Conservation (phyloP, 2,888 invertebrate genomes). For the Leucophenga maculata region DNA sequence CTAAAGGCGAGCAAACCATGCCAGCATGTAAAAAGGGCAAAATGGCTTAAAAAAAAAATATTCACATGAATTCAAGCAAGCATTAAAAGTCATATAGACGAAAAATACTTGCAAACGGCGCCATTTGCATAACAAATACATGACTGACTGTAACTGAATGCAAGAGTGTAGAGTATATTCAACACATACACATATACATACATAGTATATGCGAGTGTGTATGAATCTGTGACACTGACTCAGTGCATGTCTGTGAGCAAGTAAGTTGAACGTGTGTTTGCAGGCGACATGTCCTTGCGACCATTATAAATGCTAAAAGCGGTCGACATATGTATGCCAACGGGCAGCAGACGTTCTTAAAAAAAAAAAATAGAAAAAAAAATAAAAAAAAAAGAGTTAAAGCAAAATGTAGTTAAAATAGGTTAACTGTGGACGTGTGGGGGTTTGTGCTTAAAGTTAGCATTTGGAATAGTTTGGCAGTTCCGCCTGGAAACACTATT, state of each 20-base stretch:
- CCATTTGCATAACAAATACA: constrained; percentile 64
- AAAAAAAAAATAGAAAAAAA: background rate
- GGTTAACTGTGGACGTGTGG: too few relatives aligned
- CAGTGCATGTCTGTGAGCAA: background rate
- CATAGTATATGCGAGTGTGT: background rate
- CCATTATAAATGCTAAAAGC: constrained; percentile 60
- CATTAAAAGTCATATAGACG: constrained; percentile 23
- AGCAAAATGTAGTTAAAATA: background rate
- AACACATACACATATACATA: background rate
- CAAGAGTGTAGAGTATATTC: too few relatives aligned
- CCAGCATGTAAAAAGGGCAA: constrained; percentile 15
- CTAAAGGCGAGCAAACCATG: background rate
- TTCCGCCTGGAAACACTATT: too few relatives aligned
- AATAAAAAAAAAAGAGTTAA: constrained; percentile 1
- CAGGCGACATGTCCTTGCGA: constrained; percentile 55
- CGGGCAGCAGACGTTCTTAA: background rate
- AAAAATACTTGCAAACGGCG: constrained; percentile 47
- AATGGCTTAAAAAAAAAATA: constrained; percentile 22
- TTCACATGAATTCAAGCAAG: constrained; percentile 8
- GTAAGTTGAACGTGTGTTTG: constrained; percentile 4
- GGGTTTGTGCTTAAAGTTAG: too few relatives aligned
- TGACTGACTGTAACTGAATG: constrained; percentile 55
- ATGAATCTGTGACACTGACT: too few relatives aligned
- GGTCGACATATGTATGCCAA: constrained; percentile 41
- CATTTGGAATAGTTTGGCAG: too few relatives aligned